A percentile compares a stretch with the other conserved stretches of the same genome.
Conservation (phyloP, 2,797 vertebrate species). For the Philypnodon macrostomus region DNA sequence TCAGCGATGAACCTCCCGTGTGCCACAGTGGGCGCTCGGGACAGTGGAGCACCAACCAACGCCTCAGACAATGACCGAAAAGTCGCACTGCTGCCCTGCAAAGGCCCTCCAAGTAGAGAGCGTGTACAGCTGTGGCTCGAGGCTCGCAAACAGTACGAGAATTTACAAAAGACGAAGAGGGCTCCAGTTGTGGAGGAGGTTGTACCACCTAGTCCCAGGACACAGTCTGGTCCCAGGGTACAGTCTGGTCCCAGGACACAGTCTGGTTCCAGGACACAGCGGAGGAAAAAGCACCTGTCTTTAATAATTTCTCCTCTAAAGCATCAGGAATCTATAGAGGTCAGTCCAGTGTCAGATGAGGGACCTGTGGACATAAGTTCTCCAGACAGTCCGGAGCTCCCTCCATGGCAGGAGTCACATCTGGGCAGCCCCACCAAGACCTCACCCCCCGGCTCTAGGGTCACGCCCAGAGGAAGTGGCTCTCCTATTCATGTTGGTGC, state of each 20-base stretch:
- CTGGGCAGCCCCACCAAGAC: conserved; percentile 67
- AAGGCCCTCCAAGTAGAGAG: conserved; percentile 87
- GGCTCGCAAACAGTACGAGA: conserved; percentile 89
- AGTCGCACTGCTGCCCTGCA: conserved; percentile 92
- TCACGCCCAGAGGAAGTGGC: conserved; percentile 44
- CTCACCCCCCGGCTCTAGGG: conserved; percentile 25
- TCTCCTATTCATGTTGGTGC: conserved; percentile 51
- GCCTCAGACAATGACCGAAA: conserved; percentile 83
- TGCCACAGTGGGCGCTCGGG: conserved; percentile 44
- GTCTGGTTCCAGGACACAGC: conserved; percentile 35
- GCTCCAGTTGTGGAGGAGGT: conserved; percentile 6
- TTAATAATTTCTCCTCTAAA: conserved; percentile 57
- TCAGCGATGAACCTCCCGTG: conserved; percentile 87
- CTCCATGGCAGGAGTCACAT: conserved; percentile 83
- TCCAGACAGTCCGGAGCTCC: conserved; percentile 81
- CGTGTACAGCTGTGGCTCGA: conserved; percentile 91
- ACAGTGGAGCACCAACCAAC: conserved; percentile 40
- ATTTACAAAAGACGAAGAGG: conserved; percentile 74
- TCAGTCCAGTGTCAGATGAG: conserved; percentile 44
- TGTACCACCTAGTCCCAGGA: conserved; percentile 37
- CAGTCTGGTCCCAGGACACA: conserved; percentile 36
- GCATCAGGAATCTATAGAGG: conserved; percentile 47
- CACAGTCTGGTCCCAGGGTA: no score
- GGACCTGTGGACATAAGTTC: conserved; percentile 63
- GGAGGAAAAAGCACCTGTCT: conserved; percentile 67